Evolutionary conservation across 1,140 invertebrate genomes (phyloP).

Genomic region (Drosophila santomea): DNA sequence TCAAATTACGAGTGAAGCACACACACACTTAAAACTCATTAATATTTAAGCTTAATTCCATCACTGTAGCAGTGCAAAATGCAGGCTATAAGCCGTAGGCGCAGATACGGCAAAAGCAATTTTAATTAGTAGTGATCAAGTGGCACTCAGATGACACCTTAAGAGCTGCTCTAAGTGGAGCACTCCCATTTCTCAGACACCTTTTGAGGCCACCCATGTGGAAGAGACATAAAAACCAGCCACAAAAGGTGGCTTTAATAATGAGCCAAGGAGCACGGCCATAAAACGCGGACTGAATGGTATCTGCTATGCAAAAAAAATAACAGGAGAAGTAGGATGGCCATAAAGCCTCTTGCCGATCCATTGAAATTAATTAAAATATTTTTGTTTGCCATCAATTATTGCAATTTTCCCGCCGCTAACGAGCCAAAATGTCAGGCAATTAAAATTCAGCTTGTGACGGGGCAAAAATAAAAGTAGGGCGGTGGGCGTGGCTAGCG

Average conservation of each 20-base stretch:
- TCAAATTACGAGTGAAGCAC: slow-evolving; percentile 28
- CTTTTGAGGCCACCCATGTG: slow-evolving; percentile 37
- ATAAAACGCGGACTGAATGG: slow-evolving; percentile 44
- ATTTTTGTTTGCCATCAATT: slow-evolving; percentile 67
- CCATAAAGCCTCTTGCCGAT: not conserved
- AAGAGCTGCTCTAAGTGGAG: slow-evolving; percentile 30
- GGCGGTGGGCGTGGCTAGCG: slow-evolving; percentile 24
- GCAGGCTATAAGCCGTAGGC: slow-evolving; percentile 1
- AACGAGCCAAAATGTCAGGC: slow-evolving; percentile 66
- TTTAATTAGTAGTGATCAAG: slow-evolving; percentile 42
- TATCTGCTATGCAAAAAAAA: slow-evolving; percentile 25
- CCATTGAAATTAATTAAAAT: slow-evolving; percentile 78
- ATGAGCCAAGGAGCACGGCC: slow-evolving; percentile 46
- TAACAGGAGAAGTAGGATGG: not conserved
- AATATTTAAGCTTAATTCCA: slow-evolving; percentile 39
- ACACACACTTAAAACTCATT: slow-evolving; percentile 38
- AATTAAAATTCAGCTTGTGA: slow-evolving; percentile 63
- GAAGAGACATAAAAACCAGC: slow-evolving; percentile 69
- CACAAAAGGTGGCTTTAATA: slow-evolving; percentile 69
- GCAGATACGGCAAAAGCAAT: slow-evolving; percentile 23
- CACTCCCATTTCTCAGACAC: slow-evolving; percentile 37
- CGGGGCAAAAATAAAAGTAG: slow-evolving; percentile 18
- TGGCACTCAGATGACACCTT: slow-evolving; percentile 31
- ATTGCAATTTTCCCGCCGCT: slow-evolving; percentile 72
- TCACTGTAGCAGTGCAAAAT: slow-evolving; percentile 21